phyloP scores from a whole-genome alignment of 2,888 invertebrate species.

The Cosmia pyralina region DNA sequence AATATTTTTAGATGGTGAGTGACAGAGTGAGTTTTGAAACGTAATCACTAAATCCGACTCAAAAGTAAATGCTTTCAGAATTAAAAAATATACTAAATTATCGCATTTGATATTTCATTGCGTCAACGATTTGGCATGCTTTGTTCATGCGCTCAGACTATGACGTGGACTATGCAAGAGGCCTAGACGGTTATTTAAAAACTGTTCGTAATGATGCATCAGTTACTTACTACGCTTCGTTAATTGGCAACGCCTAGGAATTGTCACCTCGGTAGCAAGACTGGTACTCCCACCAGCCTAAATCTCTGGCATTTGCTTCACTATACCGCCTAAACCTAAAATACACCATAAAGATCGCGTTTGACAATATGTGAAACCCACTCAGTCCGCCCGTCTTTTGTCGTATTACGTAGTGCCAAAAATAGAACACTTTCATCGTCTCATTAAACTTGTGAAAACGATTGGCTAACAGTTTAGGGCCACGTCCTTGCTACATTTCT shows the following conservation, averaged over 20 bases:
- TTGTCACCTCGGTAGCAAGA: conserved; percentile 44
- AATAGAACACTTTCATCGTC: conserved; percentile 42
- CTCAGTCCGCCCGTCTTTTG: background rate
- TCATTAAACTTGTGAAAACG: conserved; percentile 41
- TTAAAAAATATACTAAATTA: conserved; percentile 63
- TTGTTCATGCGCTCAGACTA: conserved; percentile 27
- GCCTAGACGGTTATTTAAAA: conserved; percentile 42
- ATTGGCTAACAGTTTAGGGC: conserved; percentile 45
- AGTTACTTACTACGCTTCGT: conserved; percentile 26
- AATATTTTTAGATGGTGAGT: conserved; percentile 85
- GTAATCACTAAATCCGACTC: conserved; percentile 74
- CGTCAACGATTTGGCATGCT: conserved; percentile 53
- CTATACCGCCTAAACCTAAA: conserved; percentile 3
- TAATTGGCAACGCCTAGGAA: conserved; percentile 48
- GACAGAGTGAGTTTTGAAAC: conserved; percentile 77
- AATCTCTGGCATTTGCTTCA: conserved; percentile 16
- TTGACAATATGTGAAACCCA: conserved; percentile 10
- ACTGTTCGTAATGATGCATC: conserved; percentile 36
- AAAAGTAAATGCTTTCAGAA: conserved; percentile 55
- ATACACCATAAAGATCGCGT: background rate
- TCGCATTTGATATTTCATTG: conserved; percentile 41
- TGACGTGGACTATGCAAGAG: conserved; percentile 28
- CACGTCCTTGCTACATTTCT: conserved; percentile 50
- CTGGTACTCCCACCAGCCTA: conserved; percentile 11
- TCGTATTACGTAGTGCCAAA: conserved; percentile 31